phyloP scores from a whole-genome alignment of 2,113 vertebrate genomes.

The Ancistrus triradiatus region DNA sequence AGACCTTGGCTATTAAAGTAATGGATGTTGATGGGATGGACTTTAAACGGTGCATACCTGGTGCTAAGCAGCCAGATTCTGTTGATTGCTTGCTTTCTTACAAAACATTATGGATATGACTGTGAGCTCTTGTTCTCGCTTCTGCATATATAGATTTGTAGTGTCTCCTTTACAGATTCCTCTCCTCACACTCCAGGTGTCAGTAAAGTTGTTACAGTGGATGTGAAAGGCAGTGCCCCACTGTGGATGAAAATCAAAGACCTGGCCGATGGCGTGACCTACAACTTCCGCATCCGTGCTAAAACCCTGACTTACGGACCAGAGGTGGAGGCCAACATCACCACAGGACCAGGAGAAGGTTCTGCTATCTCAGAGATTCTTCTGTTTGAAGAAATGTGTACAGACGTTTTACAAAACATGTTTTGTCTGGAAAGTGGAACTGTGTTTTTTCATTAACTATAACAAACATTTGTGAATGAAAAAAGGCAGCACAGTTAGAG shows the following conservation, averaged over 20 bases:
- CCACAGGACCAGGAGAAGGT: conserved; percentile 96
- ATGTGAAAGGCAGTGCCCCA: conserved; percentile 86
- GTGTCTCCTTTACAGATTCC: conserved; percentile 70
- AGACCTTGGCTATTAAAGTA: too few relatives aligned
- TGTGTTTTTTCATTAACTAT: too few relatives aligned
- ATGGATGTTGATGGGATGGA: too few relatives aligned
- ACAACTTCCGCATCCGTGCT: conserved; percentile 86
- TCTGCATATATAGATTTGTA: conserved; percentile 66
- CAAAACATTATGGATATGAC: conserved; percentile 4
- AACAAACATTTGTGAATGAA: too few relatives aligned
- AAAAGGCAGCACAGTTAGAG: too few relatives aligned
- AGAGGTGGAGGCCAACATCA: conserved; percentile 90
- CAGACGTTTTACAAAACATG: too few relatives aligned
- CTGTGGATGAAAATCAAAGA: conserved; percentile 98
- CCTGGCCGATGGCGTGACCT: conserved; percentile 86
- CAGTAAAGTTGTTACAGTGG: conserved; percentile 97
- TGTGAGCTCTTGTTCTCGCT: conserved; percentile 36
- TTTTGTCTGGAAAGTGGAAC: too few relatives aligned
- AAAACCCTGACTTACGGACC: conserved; percentile 94
- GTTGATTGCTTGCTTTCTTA: too few relatives aligned
- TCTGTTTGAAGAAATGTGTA: not conserved
- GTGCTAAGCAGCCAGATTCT: too few relatives aligned
- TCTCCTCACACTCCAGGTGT: conserved; percentile 81
- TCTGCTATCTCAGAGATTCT: not conserved
- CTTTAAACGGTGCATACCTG: too few relatives aligned